A percentile compares a stretch with the other conserved stretches of the same genome.
Conservation (phyloP, 1,140 invertebrate species). For the Stegodyphus dumicola region DNA sequence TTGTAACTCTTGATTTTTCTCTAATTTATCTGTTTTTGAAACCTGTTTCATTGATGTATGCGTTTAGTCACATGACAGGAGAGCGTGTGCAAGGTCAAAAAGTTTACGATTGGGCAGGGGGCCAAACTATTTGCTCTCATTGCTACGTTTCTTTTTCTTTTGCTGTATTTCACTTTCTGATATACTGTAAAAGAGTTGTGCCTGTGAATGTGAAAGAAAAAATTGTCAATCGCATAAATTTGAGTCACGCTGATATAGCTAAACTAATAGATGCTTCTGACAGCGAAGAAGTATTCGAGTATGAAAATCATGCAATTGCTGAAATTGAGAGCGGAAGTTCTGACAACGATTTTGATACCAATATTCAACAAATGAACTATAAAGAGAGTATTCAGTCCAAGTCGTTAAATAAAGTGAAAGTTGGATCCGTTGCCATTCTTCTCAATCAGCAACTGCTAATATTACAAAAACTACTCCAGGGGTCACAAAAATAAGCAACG, state of each 20-base stretch:
- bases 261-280: background rate
- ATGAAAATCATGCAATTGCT: background rate
- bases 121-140: background rate
- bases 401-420: background rate
- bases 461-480: background rate
- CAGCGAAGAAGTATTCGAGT: background rate
- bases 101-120: background rate
- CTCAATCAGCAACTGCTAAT: background rate
- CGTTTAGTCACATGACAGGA: background rate
- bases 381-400: background rate
- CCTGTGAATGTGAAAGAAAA: background rate
- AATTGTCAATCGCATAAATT: background rate
- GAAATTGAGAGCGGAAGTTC: background rate
- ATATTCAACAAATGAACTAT: background rate
- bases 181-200: background rate
- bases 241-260: background rate
- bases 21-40: background rate
- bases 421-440: background rate
- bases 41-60: background rate
- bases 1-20: too few relatives aligned
- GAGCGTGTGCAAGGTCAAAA: background rate
- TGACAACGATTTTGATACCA: background rate
- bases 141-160: background rate
- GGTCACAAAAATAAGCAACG: background rate
- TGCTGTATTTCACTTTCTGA: background rate